Percentiles rank a stretch among this genome's conserved stretches.
These are phyloP conservation scores for Rhinogobius similis DNA, from an alignment of 2,113 vertebrate genomes.

Conservation along the genomic window DNA sequence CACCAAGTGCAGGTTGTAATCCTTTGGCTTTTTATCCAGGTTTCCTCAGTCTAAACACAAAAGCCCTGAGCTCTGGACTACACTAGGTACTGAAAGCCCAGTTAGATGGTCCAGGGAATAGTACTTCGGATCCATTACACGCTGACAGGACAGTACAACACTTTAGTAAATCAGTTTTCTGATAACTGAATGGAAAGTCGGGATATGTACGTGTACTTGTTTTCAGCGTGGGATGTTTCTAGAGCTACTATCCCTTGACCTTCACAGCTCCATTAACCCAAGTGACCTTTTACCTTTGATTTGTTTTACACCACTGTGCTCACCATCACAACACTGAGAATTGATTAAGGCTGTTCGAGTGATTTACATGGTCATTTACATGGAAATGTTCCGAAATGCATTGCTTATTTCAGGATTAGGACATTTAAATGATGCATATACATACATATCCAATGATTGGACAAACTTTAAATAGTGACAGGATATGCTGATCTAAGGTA, in stretches of 20 bases:
- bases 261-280: constrained; percentile 58
- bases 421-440: not conserved
- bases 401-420: not conserved
- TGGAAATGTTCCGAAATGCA: not conserved
- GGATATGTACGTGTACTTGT: constrained; percentile 21
- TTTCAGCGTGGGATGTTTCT: constrained; percentile 58
- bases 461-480: not conserved
- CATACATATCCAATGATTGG: not conserved
- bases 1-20: constrained; percentile 53
- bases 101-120: constrained; percentile 52
- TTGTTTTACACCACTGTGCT: constrained; percentile 23
- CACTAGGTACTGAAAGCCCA: constrained; percentile 68
- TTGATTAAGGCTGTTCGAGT: constrained; percentile 4
- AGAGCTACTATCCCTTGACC: constrained; percentile 65
- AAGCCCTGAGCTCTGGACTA: constrained; percentile 57
- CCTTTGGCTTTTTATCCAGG: constrained; percentile 40
- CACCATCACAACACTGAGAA: not conserved
- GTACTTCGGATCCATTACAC: constrained; percentile 67
- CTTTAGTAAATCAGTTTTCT: constrained; percentile 22
- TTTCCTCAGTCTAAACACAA: constrained; percentile 44
- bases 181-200: not conserved
- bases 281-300: constrained; percentile 57
- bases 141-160: constrained; percentile 29
- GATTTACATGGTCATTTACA: not conserved
- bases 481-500: constrained; percentile 43